Evolutionary conservation across 2,113 vertebrate species (phyloP).

Genomic region (Pseudopodoces humilis): DNA sequence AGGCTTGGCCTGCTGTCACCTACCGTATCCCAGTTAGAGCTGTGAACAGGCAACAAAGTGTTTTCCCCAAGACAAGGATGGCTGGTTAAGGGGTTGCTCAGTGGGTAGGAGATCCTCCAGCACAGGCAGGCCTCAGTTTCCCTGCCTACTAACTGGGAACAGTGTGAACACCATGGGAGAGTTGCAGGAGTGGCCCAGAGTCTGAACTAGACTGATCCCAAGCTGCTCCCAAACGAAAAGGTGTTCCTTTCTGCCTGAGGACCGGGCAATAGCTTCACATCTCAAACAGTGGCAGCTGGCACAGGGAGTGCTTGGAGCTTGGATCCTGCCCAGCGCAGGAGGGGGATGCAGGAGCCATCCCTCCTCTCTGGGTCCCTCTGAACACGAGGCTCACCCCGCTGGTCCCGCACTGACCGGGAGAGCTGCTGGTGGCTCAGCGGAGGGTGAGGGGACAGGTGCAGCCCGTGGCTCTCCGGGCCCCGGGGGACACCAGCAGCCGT

Average conservation of each 20-base stretch:
- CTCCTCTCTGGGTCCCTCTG: not conserved
- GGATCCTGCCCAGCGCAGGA: accelerated
- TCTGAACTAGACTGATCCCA: not conserved
- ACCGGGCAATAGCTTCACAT: not conserved
- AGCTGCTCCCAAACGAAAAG: not conserved
- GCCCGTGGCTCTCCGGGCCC: not conserved
- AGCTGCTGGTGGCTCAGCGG: not conserved
- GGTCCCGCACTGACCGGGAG: not conserved
- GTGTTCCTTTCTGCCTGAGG: not conserved
- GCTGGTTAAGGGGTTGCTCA: not conserved
- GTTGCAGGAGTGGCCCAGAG: not conserved
- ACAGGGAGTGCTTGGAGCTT: accelerated
- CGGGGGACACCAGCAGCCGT: not conserved
- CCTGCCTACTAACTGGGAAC: not conserved
- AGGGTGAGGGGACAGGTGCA: not conserved
- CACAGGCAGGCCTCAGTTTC: not conserved
- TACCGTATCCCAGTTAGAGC: accelerated
- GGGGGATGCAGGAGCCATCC: not conserved
- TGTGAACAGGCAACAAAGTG: not conserved
- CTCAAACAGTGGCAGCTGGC: accelerated
- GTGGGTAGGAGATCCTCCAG: not conserved
- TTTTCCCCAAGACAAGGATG: not conserved
- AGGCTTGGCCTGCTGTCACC: not conserved
- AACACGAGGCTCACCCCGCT: accelerated
- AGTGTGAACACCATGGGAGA: accelerated